These are phyloP conservation scores for Beris morrisii DNA, from an alignment of 2,888 invertebrate genomes.

Conservation along the genomic window DNA sequence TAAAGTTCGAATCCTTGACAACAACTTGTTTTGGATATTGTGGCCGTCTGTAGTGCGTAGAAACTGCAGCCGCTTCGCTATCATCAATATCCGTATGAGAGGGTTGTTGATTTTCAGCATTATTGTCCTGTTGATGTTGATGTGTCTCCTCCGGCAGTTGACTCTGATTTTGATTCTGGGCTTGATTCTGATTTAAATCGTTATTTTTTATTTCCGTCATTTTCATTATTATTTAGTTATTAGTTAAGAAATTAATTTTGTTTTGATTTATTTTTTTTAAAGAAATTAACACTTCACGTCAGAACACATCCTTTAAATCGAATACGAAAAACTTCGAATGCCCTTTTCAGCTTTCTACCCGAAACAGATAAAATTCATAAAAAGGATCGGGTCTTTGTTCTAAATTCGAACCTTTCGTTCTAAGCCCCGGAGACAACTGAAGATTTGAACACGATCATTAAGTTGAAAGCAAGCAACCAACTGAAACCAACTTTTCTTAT, in stretches of 20 bases:
- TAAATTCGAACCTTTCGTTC: slow-evolving; percentile 22
- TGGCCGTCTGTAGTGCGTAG: slow-evolving; percentile 10
- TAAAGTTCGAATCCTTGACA: slow-evolving; percentile 31
- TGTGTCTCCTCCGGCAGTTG: background rate
- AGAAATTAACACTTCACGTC: too few relatives aligned
- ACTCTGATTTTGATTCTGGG: slow-evolving; percentile 2
- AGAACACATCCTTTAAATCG: too few relatives aligned
- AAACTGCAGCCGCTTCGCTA: background rate
- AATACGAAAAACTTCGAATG: too few relatives aligned
- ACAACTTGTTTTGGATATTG: slow-evolving; percentile 28
- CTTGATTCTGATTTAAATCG: slow-evolving; percentile 9
- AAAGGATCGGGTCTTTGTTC: too few relatives aligned
- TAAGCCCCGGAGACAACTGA: slow-evolving; percentile 30
- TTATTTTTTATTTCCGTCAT: slow-evolving; percentile 24
- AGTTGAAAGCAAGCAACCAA: slow-evolving; percentile 9
- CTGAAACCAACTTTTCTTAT: slow-evolving; percentile 24
- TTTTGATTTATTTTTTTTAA: too few relatives aligned
- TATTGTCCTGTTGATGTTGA: background rate
- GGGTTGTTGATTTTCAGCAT: background rate
- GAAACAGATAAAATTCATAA: too few relatives aligned
- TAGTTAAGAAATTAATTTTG: too few relatives aligned
- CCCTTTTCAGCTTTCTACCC: too few relatives aligned
- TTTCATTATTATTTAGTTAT: background rate
- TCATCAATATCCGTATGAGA: slow-evolving; percentile 1
- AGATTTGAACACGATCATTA: slow-evolving; percentile 14